Conservation (phyloP, 1,140 invertebrate species). For the Belonocnema kinseyi region DNA sequence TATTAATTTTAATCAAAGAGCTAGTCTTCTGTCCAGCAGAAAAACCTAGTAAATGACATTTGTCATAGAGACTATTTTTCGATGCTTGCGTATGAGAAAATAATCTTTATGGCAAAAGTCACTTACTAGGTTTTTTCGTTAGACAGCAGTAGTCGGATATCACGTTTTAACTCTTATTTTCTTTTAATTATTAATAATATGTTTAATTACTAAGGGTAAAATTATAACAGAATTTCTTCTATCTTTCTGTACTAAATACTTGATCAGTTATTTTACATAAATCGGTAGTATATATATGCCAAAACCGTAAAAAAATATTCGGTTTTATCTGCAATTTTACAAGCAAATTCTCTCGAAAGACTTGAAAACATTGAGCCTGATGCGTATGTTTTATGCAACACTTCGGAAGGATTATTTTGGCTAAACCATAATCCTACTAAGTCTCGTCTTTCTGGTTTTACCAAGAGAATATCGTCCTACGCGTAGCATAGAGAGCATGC, state of each 20-base stretch:
- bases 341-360: constrained; percentile 18
- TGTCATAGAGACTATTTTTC: too few species aligned
- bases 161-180: too few species aligned
- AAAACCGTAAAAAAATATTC: not conserved
- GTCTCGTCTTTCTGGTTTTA: constrained; percentile 26
- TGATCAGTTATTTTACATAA: too few species aligned
- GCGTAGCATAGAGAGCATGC: not conserved
- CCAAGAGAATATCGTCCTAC: constrained; percentile 4
- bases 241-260: too few species aligned
- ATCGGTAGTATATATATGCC: not conserved
- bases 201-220: not conserved
- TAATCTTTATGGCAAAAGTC: too few species aligned
- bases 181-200: not conserved
- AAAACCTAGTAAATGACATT: too few species aligned
- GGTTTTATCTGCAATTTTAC: not conserved
- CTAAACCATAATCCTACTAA: constrained; percentile 22
- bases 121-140: too few species aligned
- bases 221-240: too few species aligned
- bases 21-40: too few species aligned
- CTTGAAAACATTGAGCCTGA: constrained; percentile 13
- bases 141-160: too few species aligned
- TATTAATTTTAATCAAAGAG: too few species aligned
- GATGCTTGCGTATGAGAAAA: too few species aligned
- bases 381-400: constrained; percentile 22
- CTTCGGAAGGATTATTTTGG: constrained; percentile 28